These are phyloP conservation scores for Ferrisia virgata DNA, from an alignment of 2,888 invertebrate genomes.

Conservation along the genomic window DNA sequence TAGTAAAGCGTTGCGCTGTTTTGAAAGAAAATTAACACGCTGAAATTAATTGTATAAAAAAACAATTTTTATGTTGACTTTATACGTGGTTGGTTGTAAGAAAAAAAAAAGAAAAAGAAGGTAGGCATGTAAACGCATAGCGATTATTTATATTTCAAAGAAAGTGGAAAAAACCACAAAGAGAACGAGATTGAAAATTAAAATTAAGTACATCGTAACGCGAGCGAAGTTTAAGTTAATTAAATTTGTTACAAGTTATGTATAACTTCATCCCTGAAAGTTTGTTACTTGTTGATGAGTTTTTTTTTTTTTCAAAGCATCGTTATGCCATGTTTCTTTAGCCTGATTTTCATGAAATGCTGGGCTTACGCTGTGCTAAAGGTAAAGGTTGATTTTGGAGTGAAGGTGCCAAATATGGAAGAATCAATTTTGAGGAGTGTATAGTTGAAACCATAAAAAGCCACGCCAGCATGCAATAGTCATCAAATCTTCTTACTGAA, in stretches of 20 bases:
- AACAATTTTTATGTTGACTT: background rate
- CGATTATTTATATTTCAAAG: background rate
- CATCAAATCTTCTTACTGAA: no score
- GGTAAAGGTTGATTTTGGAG: no score
- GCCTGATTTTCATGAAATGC: no score
- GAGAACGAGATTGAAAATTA: background rate
- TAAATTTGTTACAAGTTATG: background rate
- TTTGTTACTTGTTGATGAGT: no score
- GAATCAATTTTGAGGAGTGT: no score
- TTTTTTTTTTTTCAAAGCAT: no score
- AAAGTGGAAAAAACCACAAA: background rate
- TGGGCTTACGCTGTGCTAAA: no score
- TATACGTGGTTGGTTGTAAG: background rate
- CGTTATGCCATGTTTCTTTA: no score
- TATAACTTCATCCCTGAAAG: background rate
- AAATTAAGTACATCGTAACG: background rate
- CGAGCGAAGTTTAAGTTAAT: background rate
- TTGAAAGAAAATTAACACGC: constrained; percentile 1
- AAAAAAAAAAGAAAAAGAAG: background rate
- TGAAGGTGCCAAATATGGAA: no score
- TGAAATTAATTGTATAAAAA: background rate
- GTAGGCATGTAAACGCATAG: background rate
- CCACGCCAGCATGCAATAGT: no score
- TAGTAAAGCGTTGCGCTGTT: background rate
- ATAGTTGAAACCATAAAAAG: no score